A percentile compares a stretch with the other conserved stretches of the same genome.
These are phyloP conservation scores for Dysmachus trigonus DNA, from an alignment of 2,888 invertebrate species.

Conservation along the genomic window DNA sequence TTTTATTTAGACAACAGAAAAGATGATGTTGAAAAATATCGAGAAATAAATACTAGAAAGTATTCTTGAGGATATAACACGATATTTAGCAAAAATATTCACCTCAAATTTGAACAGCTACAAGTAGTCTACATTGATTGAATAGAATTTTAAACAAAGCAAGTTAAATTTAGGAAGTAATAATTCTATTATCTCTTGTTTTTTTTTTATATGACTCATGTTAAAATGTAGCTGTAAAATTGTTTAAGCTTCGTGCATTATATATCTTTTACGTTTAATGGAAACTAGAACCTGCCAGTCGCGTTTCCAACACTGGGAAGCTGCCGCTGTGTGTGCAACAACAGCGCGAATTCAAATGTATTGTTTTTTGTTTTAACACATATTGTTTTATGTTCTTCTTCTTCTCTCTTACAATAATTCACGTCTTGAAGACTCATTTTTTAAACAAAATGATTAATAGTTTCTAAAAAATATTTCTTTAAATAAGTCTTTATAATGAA, in stretches of 20 bases:
- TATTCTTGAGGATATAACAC: conserved; percentile 19
- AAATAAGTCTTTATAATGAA: conserved; percentile 36
- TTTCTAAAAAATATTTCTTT: conserved; percentile 14
- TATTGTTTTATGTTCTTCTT: conserved; percentile 23
- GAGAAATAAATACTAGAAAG: conserved; percentile 20
- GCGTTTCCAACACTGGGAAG: conserved; percentile 39
- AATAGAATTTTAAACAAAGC: conserved; percentile 35
- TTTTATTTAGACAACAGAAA: background rate
- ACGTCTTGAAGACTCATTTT: conserved; percentile 37
- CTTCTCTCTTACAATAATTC: conserved; percentile 29
- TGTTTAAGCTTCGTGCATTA: conserved; percentile 36
- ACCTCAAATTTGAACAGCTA: conserved; percentile 24
- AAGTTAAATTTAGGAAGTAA: conserved; percentile 32
- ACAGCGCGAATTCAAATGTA: conserved; percentile 8
- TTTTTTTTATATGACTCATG: conserved; percentile 23
- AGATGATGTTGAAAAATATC: background rate
- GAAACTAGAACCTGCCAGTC: conserved; percentile 37
- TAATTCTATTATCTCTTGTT: conserved; percentile 19
- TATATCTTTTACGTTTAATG: conserved; percentile 24
- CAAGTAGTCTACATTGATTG: conserved; percentile 20
- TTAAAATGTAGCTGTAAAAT: conserved; percentile 34
- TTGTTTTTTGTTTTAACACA: background rate
- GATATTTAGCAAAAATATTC: conserved; percentile 28
- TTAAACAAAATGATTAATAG: conserved; percentile 39
- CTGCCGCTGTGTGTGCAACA: conserved; percentile 11